Conservation (phyloP, 53 echinoderm and acorn worm genomes). For the Apostichopus leukothele region DNA sequence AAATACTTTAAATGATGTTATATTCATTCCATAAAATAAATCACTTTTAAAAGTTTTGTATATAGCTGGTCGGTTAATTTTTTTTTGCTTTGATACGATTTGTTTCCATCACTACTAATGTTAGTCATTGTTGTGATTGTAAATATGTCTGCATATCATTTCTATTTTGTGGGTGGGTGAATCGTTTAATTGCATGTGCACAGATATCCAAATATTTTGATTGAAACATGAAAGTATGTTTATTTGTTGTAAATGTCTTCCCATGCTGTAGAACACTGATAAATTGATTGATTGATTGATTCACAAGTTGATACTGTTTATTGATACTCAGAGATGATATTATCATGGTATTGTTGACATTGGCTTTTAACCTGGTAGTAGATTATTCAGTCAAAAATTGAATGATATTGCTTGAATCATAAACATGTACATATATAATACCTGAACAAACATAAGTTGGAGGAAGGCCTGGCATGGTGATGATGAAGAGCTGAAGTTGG, state of each 20-base stretch:
- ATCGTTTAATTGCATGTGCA: neutral
- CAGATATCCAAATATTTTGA: conserved; percentile 9
- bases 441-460: conserved; percentile 40
- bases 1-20: neutral
- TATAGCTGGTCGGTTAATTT: neutral
- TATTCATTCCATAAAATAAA: neutral
- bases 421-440: conserved; percentile 39
- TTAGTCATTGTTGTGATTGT: neutral
- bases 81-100: neutral
- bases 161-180: neutral
- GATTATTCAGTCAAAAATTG: neutral
- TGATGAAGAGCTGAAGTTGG: neutral
- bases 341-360: neutral
- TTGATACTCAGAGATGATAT: neutral
- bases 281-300: conserved; percentile 1
- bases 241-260: conserved; percentile 11
- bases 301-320: neutral
- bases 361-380: neutral
- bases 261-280: neutral
- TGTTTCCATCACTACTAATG: neutral
- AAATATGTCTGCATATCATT: neutral
- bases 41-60: neutral
- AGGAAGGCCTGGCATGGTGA: neutral
- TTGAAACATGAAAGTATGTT: neutral
- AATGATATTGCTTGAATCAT: conserved; percentile 16